Base-by-base conservation (phyloP, 2,888 invertebrate species). In the Synergus umbraculus region DNA sequence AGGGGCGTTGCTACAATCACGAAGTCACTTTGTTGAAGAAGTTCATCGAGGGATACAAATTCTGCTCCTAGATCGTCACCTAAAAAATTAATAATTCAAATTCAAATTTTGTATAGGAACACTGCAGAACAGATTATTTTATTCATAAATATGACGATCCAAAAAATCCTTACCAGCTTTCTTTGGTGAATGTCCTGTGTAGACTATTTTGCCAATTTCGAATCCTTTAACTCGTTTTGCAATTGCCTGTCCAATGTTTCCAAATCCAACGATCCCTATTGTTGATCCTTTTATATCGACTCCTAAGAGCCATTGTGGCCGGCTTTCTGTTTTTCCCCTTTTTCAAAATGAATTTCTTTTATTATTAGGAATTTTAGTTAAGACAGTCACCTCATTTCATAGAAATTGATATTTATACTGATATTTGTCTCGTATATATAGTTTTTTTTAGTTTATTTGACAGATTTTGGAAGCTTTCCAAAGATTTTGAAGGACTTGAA, bases 231-330 rank as follows among this genome's bases (percentile, higher is more conserved):
- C 92, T 79, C 97, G 93, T 85, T 95, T 94, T 2, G 95, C 95
- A 64, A 97, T 94, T 0, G 95, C 94, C 89, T 95, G 95, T 0
- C 97, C 97, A 85, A 97, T 95, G 73, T 95, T 94, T 0, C 97
- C 97, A 22, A 97, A 93, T n/a, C 97, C 97, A 15, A 96, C 94
- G 81, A 97, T 95, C 0, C 97, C 97, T 0, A 98, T 96, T 0
- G 96, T 97, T 15, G 97, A 95, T 60, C 94, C 95, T 0, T 94
- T 93, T 49, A 98, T 93, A 79, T 97, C 97, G 85, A 94, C 94
- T 0, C 98, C 98, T 81, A 97, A 93, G 91, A 95, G 93, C 96
- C 96, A 97, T 80, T 95, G 94, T 41, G 73, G 73, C 2, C 78
- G 65, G 2, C 2, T 54, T 73, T 49, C 18, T 0, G 29, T 29